Evolutionary conservation across 2,113 vertebrate genomes (phyloP), one percentile per base, ranked within the genome.

Genomic region (Ciconia boyciana): DNA sequence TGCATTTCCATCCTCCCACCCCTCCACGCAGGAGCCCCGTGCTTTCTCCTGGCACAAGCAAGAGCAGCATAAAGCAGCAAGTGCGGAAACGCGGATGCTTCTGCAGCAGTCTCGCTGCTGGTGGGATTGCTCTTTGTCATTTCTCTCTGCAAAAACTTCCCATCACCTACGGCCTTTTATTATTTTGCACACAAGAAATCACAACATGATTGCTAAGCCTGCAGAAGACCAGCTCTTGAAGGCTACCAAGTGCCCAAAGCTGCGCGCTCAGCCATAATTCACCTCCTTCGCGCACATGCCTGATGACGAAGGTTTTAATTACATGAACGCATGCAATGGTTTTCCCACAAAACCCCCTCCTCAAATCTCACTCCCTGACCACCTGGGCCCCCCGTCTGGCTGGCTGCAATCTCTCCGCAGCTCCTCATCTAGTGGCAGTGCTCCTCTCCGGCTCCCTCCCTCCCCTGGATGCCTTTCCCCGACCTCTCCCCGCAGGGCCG

Each of bases 31-130:
- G 54, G 43, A 61, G 17, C 21, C 44, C 41, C 16, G 22, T 14
- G 32, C n/a, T 62, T 5, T 9, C 12, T 48, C 51, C 26, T 0
- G 25, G 49, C 0, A 0, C 49, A 22, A 77, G 28, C 0, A 1
- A 44, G 31, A 39, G 39, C 31, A 44, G 49, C 18, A 4, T 7
- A 43, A 58, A 83, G 48, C 43, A 68, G 48, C 54, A 41, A 72
- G 43, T 3, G 22, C 41, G 36, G 41, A 46, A 54, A 46, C 8
- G 1, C 0, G 2, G 48, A 29, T 22, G 8, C 28, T 61, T 52
- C 20, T 61, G 62, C 34, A 29, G 43, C 20, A 20, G 11, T 54
- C 61, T 83, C 1, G 6, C 44, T 79, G n/a, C 80, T 68, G 70
- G n/a, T 1, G 2, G 36, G 66, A 62, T 80, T 36, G 16, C 13